Base-by-base conservation (phyloP, 23 tunicate genomes). In the Ciona savignyi region DNA sequence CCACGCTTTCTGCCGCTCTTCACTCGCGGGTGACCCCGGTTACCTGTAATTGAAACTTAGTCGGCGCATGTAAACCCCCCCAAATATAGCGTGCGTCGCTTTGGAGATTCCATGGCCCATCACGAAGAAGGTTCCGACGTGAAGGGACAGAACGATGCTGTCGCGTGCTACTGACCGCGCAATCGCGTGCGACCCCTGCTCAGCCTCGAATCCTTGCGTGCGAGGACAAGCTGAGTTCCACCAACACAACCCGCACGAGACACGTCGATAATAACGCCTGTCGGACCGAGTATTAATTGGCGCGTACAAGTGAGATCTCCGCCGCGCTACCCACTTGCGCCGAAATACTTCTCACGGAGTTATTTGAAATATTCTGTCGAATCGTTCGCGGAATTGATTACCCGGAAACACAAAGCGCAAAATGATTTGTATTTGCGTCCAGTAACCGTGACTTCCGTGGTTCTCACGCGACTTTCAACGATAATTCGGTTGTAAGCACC, bases 121-220 rank as follows among this genome's bases (percentile, higher is more conserved):
- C 15, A 42, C 56, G 15, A 42, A 42, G 56, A 42, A 42, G 56
- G 56, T 42, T 42, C 56, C 56, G 28, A 23, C 68, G 68, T 6
- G 22, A 23, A 25, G 27, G 73, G 3, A 20, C 9, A 29, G 2
- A 29, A 27, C 26, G 22, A 1, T 6, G 23, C 6, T 22, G 73
- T 69, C 73, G 73, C 73, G 73, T 69, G 73, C 73, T 25, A 33
- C 51, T 34, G 51, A 32, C 73, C 51, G 33, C 51, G 19, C 1
- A 29, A 69, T 69, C 73, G 73, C 73, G 73, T 69, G 73, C 73
- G 73, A 69, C 73, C 33, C 23, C 48, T 27, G 1, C 11, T 30
- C 1, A 9, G 56, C 9, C 56, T 42, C 56, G 15, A 6, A 6
- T 23, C 11, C 6, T 69, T 34, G 73, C 73, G 73, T 69, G 73